Conservation (phyloP, 2,113 vertebrate genomes). For the Rallus limicola region DNA sequence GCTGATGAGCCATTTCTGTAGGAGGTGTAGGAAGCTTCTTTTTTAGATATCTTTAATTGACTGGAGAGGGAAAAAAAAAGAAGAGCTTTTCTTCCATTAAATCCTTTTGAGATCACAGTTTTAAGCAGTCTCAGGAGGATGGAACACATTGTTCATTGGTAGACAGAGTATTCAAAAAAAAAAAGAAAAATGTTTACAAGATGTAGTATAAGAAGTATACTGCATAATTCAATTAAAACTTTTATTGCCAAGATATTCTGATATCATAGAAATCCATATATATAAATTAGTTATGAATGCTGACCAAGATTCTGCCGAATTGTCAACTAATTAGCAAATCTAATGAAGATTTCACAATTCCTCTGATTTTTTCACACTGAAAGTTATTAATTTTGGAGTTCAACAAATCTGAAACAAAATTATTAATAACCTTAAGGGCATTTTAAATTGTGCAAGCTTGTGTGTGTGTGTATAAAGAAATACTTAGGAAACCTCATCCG, state of each 20-base stretch:
- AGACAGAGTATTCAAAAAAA: background rate
- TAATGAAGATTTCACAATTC: background rate
- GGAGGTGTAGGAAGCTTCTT: background rate
- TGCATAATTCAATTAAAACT: background rate
- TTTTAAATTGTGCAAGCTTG: background rate
- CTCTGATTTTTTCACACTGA: background rate
- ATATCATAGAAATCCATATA: background rate
- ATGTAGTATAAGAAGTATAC: background rate
- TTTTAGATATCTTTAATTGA: background rate
- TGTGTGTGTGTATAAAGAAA: background rate
- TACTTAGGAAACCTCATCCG: slow-evolving; percentile 36
- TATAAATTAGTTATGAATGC: background rate
- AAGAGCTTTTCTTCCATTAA: background rate
- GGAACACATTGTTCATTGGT: background rate
- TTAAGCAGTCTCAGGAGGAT: background rate
- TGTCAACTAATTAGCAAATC: background rate
- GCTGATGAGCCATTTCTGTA: background rate
- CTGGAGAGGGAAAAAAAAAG: background rate
- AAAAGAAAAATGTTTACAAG: background rate
- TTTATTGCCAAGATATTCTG: background rate
- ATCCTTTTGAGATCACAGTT: background rate
- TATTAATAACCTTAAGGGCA: background rate
- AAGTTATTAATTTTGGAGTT: background rate
- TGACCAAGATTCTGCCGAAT: background rate
- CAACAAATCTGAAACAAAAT: slow-evolving; percentile 22